Evolutionary conservation across 2,888 invertebrate genomes (phyloP), one percentile per base, ranked within the genome.

Genomic region (Selenia dentaria): DNA sequence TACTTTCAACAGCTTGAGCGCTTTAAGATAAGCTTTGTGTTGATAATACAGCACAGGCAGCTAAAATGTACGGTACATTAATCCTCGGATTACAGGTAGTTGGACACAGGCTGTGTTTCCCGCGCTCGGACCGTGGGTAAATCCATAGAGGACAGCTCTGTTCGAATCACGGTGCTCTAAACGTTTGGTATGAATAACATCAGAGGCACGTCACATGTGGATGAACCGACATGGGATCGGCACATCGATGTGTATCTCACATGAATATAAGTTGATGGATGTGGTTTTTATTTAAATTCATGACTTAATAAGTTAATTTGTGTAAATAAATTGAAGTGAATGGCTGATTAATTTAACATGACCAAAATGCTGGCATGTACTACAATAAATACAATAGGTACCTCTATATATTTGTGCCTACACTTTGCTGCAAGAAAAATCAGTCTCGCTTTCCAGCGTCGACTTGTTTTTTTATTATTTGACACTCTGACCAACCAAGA

Each of bases 161-260:
- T 16, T 55, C 64, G 67, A 76, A 80, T 79, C 80, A 72, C 63
- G 70, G 74, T 74, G 73, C 74, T 79, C 67, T 76, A 82, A 85
- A 81, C 81, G 81, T 82, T 86, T 88, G 87, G 84, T 76, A 80
- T 83, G 82, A 81, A 81, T 82, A 85, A 84, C 85, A 88, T 88
- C 86, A 86, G 67, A 87, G 79, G 79, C 67, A 62, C 70, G 74
- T 70, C 70, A 72, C 84, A 74, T 78, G 65, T 79, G 86, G 78
- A 81, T 85, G 85, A 81, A 62, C 66, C 68, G 69, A 57, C 61
- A 53, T 64, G 62, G 62, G 59, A 57, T 66, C 55, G 62, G 54
- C 55, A 66, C 59, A 57, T 11, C 8, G 28, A 38, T 26, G 43
- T 62, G 56, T 58, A 60, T 55, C 55, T 48, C 1, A 11, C n/a